Percentiles rank a stretch among this genome's conserved stretches.
phyloP scores from a whole-genome alignment of 1,140 invertebrate species.

The Harpegnathos saltator region DNA sequence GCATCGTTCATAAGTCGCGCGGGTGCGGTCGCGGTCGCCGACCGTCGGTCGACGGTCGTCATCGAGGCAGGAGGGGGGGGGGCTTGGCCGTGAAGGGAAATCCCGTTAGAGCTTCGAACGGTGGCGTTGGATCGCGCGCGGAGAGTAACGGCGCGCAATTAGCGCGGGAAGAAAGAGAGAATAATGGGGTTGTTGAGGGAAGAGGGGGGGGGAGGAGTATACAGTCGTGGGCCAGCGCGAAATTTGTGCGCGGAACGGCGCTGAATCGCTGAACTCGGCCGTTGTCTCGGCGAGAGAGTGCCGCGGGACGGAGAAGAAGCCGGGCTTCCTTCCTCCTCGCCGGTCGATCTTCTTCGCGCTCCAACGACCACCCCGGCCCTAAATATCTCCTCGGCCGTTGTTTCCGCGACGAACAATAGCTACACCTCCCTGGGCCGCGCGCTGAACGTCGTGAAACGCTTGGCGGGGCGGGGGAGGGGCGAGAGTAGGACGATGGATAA shows the following conservation, averaged over 20 bases:
- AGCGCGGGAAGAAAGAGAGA: not conserved
- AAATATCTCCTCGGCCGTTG: conserved; percentile 12
- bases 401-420: conserved; percentile 32
- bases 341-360: conserved; percentile 25
- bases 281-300: conserved; percentile 61
- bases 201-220: not conserved
- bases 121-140: not conserved
- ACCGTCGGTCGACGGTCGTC: too few relatives aligned
- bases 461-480: not conserved
- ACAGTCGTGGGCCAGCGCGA: conserved; percentile 30
- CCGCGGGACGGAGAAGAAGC: conserved; percentile 43
- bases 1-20: not conserved
- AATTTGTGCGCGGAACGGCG: conserved; percentile 64
- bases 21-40: too few relatives aligned
- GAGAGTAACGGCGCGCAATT: conserved; percentile 9
- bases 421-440: not conserved
- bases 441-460: not conserved
- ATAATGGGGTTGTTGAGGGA: not conserved
- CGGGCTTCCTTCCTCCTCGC: conserved; percentile 41
- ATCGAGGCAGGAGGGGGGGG: conserved; percentile 1
- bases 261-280: conserved; percentile 66
- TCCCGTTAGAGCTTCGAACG: conserved; percentile 41
- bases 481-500: too few relatives aligned
- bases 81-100: not conserved
- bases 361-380: conserved; percentile 28